A percentile compares a stretch with the other conserved stretches of the same genome.
phyloP scores from a whole-genome alignment of 1,140 invertebrate genomes.

The Saccostrea glomerata region DNA sequence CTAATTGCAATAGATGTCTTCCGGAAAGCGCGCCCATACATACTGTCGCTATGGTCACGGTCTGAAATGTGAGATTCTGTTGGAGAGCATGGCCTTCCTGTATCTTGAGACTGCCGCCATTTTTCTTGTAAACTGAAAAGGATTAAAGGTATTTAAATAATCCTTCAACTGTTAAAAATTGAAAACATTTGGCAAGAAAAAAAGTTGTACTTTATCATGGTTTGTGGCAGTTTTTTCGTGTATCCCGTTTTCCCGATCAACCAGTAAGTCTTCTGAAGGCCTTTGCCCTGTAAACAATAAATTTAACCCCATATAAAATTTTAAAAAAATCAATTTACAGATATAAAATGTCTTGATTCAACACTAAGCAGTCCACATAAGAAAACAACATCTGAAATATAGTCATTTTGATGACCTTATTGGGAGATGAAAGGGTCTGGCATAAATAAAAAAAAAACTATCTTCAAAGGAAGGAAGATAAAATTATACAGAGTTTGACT shows the following conservation, averaged over 20 bases:
- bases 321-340: background rate
- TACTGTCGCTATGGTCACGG: constrained; percentile 64
- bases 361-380: too few relatives aligned
- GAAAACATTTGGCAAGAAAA: background rate
- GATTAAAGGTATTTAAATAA: background rate
- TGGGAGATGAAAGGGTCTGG: too few relatives aligned
- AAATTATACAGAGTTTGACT: too few relatives aligned
- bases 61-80: constrained; percentile 63
- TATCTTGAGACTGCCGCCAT: constrained; percentile 52
- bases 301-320: background rate
- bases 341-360: too few relatives aligned
- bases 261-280: constrained; percentile 70
- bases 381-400: too few relatives aligned
- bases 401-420: too few relatives aligned
- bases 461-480: too few relatives aligned
- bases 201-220: constrained; percentile 58
- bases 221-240: constrained; percentile 62
- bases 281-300: constrained; percentile 66
- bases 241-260: constrained; percentile 70
- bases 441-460: too few relatives aligned
- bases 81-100: constrained; percentile 59
- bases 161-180: background rate
- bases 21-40: constrained; percentile 69
- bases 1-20: constrained; percentile 66
- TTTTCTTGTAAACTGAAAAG: constrained; percentile 62